Conservation (phyloP, 1,140 invertebrate genomes). For the Antheraea pernyi region DNA sequence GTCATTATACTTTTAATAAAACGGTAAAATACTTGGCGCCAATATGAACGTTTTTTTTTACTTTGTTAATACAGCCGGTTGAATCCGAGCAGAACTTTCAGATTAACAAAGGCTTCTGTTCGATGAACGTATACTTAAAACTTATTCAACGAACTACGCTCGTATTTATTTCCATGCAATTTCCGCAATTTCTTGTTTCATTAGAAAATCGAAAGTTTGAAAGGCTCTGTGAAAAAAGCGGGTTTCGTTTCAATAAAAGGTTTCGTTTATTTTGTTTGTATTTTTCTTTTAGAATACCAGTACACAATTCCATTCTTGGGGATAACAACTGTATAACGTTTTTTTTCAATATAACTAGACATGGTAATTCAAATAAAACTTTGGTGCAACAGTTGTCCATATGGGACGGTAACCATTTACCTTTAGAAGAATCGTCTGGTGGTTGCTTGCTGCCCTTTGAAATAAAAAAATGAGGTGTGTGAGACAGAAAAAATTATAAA, state of each 20-base stretch:
- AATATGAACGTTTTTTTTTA: constrained; percentile 30
- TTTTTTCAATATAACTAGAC: background rate
- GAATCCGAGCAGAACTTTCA: constrained; percentile 42
- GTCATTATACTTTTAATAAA: background rate
- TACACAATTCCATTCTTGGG: background rate
- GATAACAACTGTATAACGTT: background rate
- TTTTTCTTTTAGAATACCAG: background rate
- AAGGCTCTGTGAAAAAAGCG: constrained; percentile 29
- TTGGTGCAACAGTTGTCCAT: too few species aligned
- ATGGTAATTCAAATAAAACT: too few species aligned
- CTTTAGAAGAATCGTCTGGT: too few species aligned
- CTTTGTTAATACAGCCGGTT: constrained; percentile 43
- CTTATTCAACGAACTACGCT: constrained; percentile 49
- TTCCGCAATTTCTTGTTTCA: constrained; percentile 53
- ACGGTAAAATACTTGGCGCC: background rate
- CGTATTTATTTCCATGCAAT: constrained; percentile 62
- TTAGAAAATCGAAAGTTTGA: constrained; percentile 53
- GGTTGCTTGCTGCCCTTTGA: too few species aligned
- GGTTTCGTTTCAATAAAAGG: constrained; percentile 28
- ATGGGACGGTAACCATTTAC: too few species aligned
- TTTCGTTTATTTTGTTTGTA: constrained; percentile 31
- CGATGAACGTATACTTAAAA: constrained; percentile 47
- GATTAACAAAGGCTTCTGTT: constrained; percentile 63
- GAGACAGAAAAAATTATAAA: too few species aligned
- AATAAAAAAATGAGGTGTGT: too few species aligned